These are phyloP conservation scores for Galago senegalensis DNA, from an alignment of 2,797 vertebrate genomes.

Conservation along the genomic window DNA sequence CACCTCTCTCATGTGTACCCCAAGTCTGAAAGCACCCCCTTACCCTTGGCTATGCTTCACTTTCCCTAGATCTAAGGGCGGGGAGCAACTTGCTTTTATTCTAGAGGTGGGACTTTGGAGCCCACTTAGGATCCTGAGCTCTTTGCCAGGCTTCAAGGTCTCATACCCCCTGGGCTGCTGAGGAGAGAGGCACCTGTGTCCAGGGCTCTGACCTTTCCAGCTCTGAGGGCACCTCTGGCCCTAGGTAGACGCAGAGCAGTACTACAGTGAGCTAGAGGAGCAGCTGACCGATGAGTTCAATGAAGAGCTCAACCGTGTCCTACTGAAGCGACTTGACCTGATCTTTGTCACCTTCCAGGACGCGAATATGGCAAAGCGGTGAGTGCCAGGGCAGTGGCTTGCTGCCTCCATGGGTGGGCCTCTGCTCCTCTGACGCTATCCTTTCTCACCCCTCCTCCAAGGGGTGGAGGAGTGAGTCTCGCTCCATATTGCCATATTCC, in stretches of 20 bases:
- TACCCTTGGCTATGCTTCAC: background rate
- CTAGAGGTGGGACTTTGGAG: background rate
- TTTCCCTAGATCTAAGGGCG: background rate
- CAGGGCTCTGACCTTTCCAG: background rate
- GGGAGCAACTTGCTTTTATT: background rate
- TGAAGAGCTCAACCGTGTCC: constrained; percentile 95
- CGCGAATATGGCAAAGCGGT: constrained; percentile 96
- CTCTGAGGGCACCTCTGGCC: constrained; percentile 59
- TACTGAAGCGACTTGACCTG: constrained; percentile 94
- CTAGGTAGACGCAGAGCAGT: constrained; percentile 98
- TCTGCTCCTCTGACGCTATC: background rate
- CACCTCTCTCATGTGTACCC: background rate
- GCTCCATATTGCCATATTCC: no score
- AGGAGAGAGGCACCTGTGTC: background rate
- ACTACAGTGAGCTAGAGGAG: constrained; percentile 98
- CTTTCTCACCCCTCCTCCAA: background rate
- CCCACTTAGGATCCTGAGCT: background rate
- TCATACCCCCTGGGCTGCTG: background rate
- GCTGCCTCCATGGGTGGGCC: background rate
- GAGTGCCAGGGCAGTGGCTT: constrained; percentile 85
- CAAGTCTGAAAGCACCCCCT: background rate
- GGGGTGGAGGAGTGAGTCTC: background rate
- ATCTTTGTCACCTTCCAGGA: constrained; percentile 98
- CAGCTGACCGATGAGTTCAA: constrained; percentile 98
- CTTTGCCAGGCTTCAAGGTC: background rate